Base-by-base conservation (phyloP, 1,140 invertebrate species). In the Leptinotarsa lineolata region DNA sequence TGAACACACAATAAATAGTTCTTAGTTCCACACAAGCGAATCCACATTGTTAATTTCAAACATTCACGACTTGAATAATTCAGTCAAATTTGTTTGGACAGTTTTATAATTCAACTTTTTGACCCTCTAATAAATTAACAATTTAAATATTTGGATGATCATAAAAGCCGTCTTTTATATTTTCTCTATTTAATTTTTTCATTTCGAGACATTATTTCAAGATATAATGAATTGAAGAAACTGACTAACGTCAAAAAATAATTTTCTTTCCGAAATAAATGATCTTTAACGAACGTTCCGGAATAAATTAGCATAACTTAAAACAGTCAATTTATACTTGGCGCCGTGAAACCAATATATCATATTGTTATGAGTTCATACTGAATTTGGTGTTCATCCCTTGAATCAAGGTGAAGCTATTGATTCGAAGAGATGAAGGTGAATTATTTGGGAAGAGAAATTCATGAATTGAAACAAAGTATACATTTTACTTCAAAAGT, bases 221-320 rank as follows among this genome's bases (percentile, higher is more conserved):
- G 60, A 8, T 4, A 65, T 65, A 72, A 72, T 72, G 64, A 68
- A 68, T 68, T 66, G 67, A 72, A 72, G 30, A 21, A 60, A 48
- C 72, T 68, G 68, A 72, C 65, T 72, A 72, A 72, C 64, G 71
- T 72, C 70, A 72, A 58, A 72, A 45, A 18, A 46, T 72, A 72
- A 72, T 72, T 72, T 72, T 63, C 46, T 64, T 21, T 63, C 64
- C 59, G 61, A 70, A 70, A 74, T 60, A 74, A 74, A 74, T 74
- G 72, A 63, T 69, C 46, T 18, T 69, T 68, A 59, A 73, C 68
- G 61, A 69, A 68, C 58, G 16, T 39, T 20, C 61, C 60, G 16
- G 72, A 74, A 74, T 74, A 74, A 54, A 74, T 74, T 74, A 46
- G 30, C 72, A 74, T 74, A 74, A 74, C 46, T 74, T 65, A 16